A percentile compares a stretch with the other conserved stretches of the same genome.
Conservation (phyloP, 2,888 invertebrate species). For the Chymomyza caudatula region DNA sequence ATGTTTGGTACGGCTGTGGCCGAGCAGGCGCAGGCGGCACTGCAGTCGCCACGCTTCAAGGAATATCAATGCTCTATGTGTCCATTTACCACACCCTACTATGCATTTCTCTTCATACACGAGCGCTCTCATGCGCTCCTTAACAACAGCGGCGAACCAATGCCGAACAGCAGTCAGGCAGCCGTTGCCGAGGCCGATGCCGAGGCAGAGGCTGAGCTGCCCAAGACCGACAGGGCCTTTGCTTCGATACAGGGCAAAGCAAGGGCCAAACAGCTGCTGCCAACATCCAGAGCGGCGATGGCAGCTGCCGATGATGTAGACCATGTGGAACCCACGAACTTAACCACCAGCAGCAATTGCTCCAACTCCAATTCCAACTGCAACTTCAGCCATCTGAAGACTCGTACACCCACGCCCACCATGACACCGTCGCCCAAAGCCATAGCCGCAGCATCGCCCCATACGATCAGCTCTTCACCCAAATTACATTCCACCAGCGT, state of each 20-base stretch:
- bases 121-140: slow-evolving; percentile 87
- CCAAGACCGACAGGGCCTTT: slow-evolving; percentile 29
- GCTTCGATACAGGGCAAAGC: slow-evolving; percentile 30
- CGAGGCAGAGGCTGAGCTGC: slow-evolving; percentile 34
- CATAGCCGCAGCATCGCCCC: not conserved
- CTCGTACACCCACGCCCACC: slow-evolving; percentile 31
- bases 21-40: slow-evolving; percentile 64
- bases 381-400: slow-evolving; percentile 16
- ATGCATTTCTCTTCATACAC: slow-evolving; percentile 94
- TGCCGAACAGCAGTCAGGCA: slow-evolving; percentile 11
- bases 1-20: slow-evolving; percentile 59
- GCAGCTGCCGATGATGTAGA: slow-evolving; percentile 15
- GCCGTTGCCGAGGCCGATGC: slow-evolving; percentile 5
- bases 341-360: slow-evolving; percentile 78
- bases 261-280: slow-evolving; percentile 27
- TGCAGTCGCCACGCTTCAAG: slow-evolving; percentile 79
- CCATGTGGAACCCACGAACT: slow-evolving; percentile 61
- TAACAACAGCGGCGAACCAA: slow-evolving; percentile 47
- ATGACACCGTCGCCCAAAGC: slow-evolving; percentile 30
- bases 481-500: slow-evolving; percentile 23
- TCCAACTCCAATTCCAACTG: slow-evolving; percentile 79
- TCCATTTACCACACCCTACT: slow-evolving; percentile 91
- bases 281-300: slow-evolving; percentile 3
- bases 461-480: not conserved
- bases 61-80: slow-evolving; percentile 94